phyloP scores from a whole-genome alignment of 2,113 vertebrate species.

The Hydropotes inermis region DNA sequence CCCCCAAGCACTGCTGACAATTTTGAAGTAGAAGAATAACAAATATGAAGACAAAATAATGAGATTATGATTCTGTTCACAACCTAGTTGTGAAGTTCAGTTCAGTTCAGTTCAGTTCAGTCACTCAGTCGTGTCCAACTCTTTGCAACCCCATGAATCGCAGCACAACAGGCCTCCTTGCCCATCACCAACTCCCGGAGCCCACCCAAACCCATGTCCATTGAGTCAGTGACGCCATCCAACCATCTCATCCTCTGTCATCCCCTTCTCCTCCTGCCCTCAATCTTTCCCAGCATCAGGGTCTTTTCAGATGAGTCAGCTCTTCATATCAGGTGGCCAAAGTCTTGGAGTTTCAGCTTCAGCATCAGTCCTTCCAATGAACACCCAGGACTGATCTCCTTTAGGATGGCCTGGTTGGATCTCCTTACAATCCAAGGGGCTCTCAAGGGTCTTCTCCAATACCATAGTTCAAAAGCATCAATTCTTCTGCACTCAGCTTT shows the following conservation, averaged over 20 bases:
- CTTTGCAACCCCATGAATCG: not conserved
- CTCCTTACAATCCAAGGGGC: not conserved
- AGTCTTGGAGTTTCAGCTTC: not conserved
- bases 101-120: not conserved
- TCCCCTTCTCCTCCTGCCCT: not conserved
- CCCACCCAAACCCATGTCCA: not conserved
- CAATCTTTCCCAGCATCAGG: not conserved
- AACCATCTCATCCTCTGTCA: not conserved
- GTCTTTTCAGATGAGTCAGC: not conserved
- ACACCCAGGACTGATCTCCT: not conserved
- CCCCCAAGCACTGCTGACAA: not conserved
- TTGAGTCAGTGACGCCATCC: not conserved
- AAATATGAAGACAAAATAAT: not conserved
- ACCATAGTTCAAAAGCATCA: not conserved
- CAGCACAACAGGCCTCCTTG: not conserved
- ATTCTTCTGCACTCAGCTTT: rapidly evolving
- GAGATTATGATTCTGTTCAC: not conserved
- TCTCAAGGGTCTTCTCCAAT: not conserved
- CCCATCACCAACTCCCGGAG: not conserved
- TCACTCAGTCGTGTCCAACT: not conserved
- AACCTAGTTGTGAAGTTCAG: not conserved
- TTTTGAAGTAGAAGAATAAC: not conserved
- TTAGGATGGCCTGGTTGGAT: not conserved
- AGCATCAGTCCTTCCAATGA: not conserved
- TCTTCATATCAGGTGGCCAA: not conserved